phyloP scores from a whole-genome alignment of 2,888 invertebrate genomes.

The Drosophila crucigera region DNA sequence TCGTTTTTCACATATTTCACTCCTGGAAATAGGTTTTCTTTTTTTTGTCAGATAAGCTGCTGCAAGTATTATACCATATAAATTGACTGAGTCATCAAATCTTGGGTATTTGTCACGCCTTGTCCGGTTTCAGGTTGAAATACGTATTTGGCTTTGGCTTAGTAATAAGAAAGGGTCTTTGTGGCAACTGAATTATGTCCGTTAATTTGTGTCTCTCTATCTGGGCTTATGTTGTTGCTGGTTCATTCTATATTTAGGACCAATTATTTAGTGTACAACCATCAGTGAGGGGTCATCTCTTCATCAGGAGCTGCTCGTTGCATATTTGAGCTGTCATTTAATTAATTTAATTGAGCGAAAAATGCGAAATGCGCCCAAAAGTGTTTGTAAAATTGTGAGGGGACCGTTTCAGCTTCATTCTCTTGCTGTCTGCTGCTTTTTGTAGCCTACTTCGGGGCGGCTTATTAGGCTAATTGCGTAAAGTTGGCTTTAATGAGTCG shows the following conservation, averaged over 20 bases:
- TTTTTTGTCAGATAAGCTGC: background rate
- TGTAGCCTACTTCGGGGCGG: constrained; percentile 57
- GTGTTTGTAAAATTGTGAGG: constrained; percentile 55
- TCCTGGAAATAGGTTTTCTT: background rate
- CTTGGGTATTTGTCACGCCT: background rate
- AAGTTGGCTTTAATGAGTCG: constrained; percentile 79
- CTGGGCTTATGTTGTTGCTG: constrained; percentile 1
- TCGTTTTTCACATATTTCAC: background rate
- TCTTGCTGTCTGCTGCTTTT: constrained; percentile 18
- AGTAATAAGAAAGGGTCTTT: constrained; percentile 3
- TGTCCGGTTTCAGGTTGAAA: background rate
- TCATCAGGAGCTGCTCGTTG: constrained; percentile 25
- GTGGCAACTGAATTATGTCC: constrained; percentile 1
- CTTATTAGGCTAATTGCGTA: constrained; percentile 80
- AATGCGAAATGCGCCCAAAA: constrained; percentile 69
- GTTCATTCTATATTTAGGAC: constrained; percentile 1
- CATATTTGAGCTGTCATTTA: constrained; percentile 66
- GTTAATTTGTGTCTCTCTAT: background rate
- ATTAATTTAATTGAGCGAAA: constrained; percentile 76
- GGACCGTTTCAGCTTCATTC: constrained; percentile 18
- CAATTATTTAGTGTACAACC: constrained; percentile 8
- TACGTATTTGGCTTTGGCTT: background rate
- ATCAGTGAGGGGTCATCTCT: constrained; percentile 39
- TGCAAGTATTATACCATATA: background rate
- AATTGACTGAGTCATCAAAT: background rate